Percentiles rank a stretch among this genome's conserved stretches.
Conservation (phyloP, 1,140 invertebrate species). For the Conus betulinus region DNA sequence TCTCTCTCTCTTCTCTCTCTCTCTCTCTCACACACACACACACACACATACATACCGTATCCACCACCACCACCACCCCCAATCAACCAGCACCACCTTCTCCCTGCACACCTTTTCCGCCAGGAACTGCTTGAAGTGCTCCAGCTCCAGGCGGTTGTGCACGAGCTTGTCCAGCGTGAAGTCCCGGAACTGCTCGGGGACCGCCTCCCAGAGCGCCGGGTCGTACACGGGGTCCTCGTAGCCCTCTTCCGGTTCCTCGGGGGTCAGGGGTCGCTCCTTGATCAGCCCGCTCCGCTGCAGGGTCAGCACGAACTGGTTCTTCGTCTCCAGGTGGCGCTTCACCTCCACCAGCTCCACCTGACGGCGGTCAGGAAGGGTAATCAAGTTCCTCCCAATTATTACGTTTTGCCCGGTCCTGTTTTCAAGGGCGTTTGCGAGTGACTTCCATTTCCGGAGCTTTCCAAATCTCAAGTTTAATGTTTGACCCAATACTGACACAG, state of each 20-base stretch:
- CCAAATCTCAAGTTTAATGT: no score
- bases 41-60: no score
- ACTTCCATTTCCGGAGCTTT: no score
- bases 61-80: no score
- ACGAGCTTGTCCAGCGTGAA: slow-evolving; percentile 70
- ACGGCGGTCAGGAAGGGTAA: no score
- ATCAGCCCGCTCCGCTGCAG: slow-evolving; percentile 71
- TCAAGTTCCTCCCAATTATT: no score
- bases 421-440: no score
- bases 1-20: not conserved
- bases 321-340: slow-evolving; percentile 69
- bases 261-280: slow-evolving; percentile 65
- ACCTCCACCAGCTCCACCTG: slow-evolving; percentile 70
- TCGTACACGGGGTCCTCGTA: slow-evolving; percentile 72
- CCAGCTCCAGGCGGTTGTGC: slow-evolving; percentile 71
- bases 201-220: slow-evolving; percentile 60
- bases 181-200: slow-evolving; percentile 70
- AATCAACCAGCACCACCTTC: no score
- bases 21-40: no score
- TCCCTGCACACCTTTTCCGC: slow-evolving; percentile 48
- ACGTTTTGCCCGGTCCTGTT: no score
- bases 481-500: no score
- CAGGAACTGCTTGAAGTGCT: slow-evolving; percentile 71
- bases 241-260: slow-evolving; percentile 67
- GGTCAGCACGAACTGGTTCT: slow-evolving; percentile 68